These are phyloP conservation scores for Cheilosia soror DNA, from an alignment of 2,888 invertebrate genomes.

Conservation along the genomic window DNA sequence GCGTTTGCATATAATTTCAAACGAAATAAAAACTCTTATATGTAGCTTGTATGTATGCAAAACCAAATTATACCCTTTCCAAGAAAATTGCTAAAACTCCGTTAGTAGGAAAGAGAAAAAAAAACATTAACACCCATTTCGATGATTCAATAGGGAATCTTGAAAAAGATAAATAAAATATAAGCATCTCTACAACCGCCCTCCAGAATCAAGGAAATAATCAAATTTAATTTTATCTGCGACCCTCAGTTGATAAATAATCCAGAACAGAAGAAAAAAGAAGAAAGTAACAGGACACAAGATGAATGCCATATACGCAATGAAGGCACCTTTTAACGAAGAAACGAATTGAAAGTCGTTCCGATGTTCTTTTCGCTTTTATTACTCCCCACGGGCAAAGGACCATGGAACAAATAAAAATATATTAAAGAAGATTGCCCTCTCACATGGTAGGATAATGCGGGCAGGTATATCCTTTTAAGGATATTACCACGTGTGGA, in stretches of 20 bases:
- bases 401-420: slow-evolving; percentile 43
- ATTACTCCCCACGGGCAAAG: slow-evolving; percentile 42
- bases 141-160: neutral
- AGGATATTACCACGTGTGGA: slow-evolving; percentile 10
- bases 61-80: slow-evolving; percentile 13
- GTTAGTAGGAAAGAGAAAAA: slow-evolving; percentile 6
- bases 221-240: slow-evolving; percentile 62
- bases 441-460: neutral
- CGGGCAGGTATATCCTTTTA: slow-evolving; percentile 2
- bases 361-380: slow-evolving; percentile 20
- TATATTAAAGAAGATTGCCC: slow-evolving; percentile 35
- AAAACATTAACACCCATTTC: neutral
- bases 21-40: neutral
- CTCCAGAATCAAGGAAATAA: slow-evolving; percentile 43
- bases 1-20: slow-evolving; percentile 3
- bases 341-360: slow-evolving; percentile 42
- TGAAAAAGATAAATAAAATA: slow-evolving; percentile 3
- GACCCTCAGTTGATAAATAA: slow-evolving; percentile 60
- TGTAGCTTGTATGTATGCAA: neutral
- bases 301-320: neutral
- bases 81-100: slow-evolving; percentile 37
- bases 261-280: slow-evolving; percentile 26
- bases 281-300: neutral
- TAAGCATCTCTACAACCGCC: slow-evolving; percentile 33
- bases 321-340: slow-evolving; percentile 8